These are phyloP conservation scores for Coelopa frigida DNA, from an alignment of 1,140 invertebrate species.

Conservation along the genomic window DNA sequence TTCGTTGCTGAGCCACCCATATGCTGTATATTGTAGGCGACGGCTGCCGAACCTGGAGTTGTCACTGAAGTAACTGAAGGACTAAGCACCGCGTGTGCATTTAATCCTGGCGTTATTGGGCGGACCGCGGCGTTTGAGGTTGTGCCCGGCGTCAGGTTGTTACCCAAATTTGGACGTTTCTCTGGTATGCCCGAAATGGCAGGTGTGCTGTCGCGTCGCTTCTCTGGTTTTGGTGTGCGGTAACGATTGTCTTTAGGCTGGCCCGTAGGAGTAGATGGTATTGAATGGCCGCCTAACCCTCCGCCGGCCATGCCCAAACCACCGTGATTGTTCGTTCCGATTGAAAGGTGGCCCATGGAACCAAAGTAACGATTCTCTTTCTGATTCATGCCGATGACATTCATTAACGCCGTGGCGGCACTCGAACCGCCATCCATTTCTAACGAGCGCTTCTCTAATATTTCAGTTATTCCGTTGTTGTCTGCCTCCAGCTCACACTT, in stretches of 20 bases:
- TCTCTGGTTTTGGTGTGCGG: slow-evolving; percentile 47
- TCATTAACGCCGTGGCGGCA: slow-evolving; percentile 28
- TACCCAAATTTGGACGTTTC: slow-evolving; percentile 42
- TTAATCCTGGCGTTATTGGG: slow-evolving; percentile 15
- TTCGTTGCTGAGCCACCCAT: slow-evolving; percentile 58
- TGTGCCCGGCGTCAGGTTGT: slow-evolving; percentile 17
- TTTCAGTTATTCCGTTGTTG: slow-evolving; percentile 95
- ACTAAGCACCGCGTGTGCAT: slow-evolving; percentile 11
- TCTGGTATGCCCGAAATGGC: slow-evolving; percentile 40
- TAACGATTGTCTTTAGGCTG: slow-evolving; percentile 26
- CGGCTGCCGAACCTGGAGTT: slow-evolving; percentile 17
- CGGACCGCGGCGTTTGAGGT: slow-evolving; percentile 12
- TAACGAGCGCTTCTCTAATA: slow-evolving; percentile 85
- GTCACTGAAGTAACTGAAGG: slow-evolving; percentile 16
- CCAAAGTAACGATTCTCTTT: slow-evolving; percentile 51
- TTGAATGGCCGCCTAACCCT: slow-evolving; percentile 7
- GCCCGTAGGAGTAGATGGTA: slow-evolving; percentile 7
- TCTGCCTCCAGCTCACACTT: slow-evolving; percentile 98
- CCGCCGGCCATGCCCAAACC: slow-evolving; percentile 1
- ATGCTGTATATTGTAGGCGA: slow-evolving; percentile 49
- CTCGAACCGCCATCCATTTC: slow-evolving; percentile 60
- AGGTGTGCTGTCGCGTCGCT: slow-evolving; percentile 50
- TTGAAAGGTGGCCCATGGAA: slow-evolving; percentile 14
- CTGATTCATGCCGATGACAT: slow-evolving; percentile 34
- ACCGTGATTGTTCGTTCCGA: slow-evolving; percentile 11